Conservation (phyloP, 2,113 vertebrate species). For the Ctenodactylus gundi region DNA sequence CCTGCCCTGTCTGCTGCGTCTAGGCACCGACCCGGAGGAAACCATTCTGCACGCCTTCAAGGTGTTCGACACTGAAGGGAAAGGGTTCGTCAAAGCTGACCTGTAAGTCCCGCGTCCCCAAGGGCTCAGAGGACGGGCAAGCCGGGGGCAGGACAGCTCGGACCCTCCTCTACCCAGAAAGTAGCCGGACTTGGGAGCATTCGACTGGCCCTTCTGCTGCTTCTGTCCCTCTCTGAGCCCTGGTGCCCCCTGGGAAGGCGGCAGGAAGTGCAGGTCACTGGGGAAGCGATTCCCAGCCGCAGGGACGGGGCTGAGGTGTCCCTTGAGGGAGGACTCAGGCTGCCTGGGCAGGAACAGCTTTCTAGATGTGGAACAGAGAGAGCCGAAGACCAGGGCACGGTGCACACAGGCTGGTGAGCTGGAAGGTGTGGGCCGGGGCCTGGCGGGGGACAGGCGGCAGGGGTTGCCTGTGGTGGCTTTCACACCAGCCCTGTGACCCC, state of each 20-base stretch:
- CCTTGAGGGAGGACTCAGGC: background rate
- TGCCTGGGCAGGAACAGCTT: background rate
- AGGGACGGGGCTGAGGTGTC: background rate
- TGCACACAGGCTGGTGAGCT: background rate
- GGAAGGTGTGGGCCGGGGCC: accelerated
- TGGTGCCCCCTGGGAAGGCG: background rate
- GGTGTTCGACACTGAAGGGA: conserved; percentile 92
- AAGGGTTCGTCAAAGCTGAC: conserved; percentile 91
- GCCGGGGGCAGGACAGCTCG: no score
- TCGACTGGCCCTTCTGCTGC: background rate
- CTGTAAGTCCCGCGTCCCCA: conserved; percentile 84
- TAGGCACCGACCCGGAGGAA: conserved; percentile 94
- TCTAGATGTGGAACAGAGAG: background rate
- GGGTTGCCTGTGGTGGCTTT: background rate
- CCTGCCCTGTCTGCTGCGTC: conserved; percentile 48
- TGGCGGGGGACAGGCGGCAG: background rate
- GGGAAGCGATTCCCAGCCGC: background rate
- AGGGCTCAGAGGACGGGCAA: background rate
- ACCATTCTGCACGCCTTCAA: conserved; percentile 94
- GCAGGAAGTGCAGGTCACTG: no score
- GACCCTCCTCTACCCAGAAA: background rate
- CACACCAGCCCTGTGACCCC: background rate
- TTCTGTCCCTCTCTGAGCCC: background rate
- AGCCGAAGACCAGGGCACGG: background rate
- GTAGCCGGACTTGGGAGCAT: background rate